A percentile compares a stretch with the other conserved stretches of the same genome.
phyloP scores from a whole-genome alignment of 92 coral and sea anemone genomes.

The Desmophyllum pertusum region DNA sequence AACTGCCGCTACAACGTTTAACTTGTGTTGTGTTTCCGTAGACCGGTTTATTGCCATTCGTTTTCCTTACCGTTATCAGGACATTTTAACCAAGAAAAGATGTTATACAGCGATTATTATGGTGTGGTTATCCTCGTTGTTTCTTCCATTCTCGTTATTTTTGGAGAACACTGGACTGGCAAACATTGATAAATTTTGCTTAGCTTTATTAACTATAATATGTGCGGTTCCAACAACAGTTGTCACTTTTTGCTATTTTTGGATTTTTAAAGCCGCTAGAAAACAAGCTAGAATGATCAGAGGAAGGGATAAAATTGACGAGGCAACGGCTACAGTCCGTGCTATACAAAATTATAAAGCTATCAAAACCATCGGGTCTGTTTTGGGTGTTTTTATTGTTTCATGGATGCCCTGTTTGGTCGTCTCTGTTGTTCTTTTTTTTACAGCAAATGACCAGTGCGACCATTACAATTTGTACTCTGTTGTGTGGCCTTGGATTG shows the following conservation, averaged over 20 bases:
- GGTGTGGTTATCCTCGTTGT: slow-evolving; percentile 4
- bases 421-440: neutral
- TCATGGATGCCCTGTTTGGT: slow-evolving; percentile 1
- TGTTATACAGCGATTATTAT: neutral
- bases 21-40: neutral
- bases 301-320: neutral
- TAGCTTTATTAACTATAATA: neutral
- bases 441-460: neutral
- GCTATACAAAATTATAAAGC: neutral
- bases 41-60: slow-evolving; percentile 5
- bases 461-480: no score
- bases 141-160: neutral
- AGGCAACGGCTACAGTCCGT: neutral
- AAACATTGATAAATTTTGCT: neutral
- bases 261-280: slow-evolving; percentile 18
- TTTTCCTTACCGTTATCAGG: slow-evolving; percentile 16
- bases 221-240: neutral
- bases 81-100: neutral
- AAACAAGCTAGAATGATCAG: neutral
- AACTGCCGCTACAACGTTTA: slow-evolving; percentile 14
- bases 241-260: slow-evolving; percentile 6
- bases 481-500: no score
- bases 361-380: neutral
- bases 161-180: neutral
- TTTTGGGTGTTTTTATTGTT: neutral